Evolutionary conservation across 1,140 invertebrate species (phyloP).

Genomic region (Agraylea sexmaculata): DNA sequence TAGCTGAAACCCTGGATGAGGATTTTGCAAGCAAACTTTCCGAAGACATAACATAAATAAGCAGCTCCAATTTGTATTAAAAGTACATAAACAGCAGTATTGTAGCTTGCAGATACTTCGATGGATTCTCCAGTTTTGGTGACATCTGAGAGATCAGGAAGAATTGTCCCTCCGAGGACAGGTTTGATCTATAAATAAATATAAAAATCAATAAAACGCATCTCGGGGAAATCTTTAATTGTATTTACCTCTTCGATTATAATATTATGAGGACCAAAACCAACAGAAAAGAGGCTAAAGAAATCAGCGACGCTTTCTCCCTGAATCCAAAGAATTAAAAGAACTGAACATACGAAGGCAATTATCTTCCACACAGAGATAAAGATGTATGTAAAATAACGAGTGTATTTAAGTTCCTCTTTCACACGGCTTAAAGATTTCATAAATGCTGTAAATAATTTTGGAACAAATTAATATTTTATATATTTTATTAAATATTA

Average conservation of each 20-base stretch:
- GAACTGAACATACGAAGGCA: slow-evolving; percentile 60
- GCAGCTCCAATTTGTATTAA: slow-evolving; percentile 72
- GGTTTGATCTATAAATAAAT: slow-evolving; percentile 42
- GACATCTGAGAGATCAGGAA: slow-evolving; percentile 64
- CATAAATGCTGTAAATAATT: slow-evolving; percentile 51
- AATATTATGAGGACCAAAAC: slow-evolving; percentile 69
- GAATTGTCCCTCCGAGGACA: slow-evolving; percentile 36
- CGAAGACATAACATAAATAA: slow-evolving; percentile 83
- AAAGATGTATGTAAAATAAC: slow-evolving; percentile 83
- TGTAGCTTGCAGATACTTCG: slow-evolving; percentile 53
- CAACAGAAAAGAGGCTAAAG: slow-evolving; percentile 60
- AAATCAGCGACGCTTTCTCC: slow-evolving; percentile 66
- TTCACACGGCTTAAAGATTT: slow-evolving; percentile 70
- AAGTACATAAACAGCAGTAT: slow-evolving; percentile 65
- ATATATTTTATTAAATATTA: not conserved
- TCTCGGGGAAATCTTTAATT: slow-evolving; percentile 20
- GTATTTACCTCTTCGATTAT: slow-evolving; percentile 56
- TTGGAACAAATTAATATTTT: not conserved
- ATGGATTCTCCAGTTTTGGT: slow-evolving; percentile 58
- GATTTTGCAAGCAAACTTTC: slow-evolving; percentile 94
- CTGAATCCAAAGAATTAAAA: slow-evolving; percentile 61
- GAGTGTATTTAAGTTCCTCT: slow-evolving; percentile 62
- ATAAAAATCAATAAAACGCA: slow-evolving; percentile 1
- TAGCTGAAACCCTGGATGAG: slow-evolving; percentile 94
- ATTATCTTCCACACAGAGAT: slow-evolving; percentile 82